Conservation (phyloP, 1,140 invertebrate genomes). For the Nymphalis io region DNA sequence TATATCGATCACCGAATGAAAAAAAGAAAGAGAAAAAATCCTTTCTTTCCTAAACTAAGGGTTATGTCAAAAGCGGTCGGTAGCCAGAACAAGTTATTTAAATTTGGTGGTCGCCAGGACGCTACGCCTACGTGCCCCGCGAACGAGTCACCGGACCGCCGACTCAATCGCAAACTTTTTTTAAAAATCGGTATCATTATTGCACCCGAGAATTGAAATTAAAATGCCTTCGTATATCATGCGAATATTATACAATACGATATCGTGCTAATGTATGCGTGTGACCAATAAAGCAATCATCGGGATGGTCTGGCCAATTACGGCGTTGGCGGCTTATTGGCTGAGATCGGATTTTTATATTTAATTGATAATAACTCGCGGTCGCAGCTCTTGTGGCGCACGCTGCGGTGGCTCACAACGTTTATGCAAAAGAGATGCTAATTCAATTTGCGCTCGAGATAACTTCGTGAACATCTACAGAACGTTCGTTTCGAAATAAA, state of each 20-base stretch:
- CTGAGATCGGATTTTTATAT: conserved; percentile 70
- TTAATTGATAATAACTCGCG: conserved; percentile 69
- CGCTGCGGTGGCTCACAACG: conserved; percentile 46
- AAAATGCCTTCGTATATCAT: conserved; percentile 55
- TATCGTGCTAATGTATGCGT: conserved; percentile 53
- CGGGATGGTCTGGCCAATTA: conserved; percentile 66
- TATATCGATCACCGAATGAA: conserved; percentile 39
- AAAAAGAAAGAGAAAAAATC: conserved; percentile 54
- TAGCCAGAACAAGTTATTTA: conserved; percentile 76
- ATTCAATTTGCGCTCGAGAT: conserved; percentile 70
- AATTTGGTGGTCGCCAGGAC: conserved; percentile 61
- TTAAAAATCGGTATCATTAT: conserved; percentile 47
- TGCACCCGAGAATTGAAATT: conserved; percentile 55
- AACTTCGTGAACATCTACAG: conserved; percentile 21
- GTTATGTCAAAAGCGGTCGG: conserved; percentile 68
- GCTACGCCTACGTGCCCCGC: conserved; percentile 53
- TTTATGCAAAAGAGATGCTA: conserved; percentile 75
- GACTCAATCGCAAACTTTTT: conserved; percentile 37
- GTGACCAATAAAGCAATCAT: conserved; percentile 76
- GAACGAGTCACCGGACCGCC: conserved; percentile 28
- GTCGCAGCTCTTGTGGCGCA: conserved; percentile 30
- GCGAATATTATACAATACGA: conserved; percentile 46
- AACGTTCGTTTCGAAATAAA: conserved; percentile 20
- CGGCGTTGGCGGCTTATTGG: conserved; percentile 58
- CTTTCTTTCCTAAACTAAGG: conserved; percentile 53